A percentile compares a stretch with the other conserved stretches of the same genome.
Evolutionary conservation across 2,113 vertebrate species (phyloP).

Genomic region (Otolemur garnettii): DNA sequence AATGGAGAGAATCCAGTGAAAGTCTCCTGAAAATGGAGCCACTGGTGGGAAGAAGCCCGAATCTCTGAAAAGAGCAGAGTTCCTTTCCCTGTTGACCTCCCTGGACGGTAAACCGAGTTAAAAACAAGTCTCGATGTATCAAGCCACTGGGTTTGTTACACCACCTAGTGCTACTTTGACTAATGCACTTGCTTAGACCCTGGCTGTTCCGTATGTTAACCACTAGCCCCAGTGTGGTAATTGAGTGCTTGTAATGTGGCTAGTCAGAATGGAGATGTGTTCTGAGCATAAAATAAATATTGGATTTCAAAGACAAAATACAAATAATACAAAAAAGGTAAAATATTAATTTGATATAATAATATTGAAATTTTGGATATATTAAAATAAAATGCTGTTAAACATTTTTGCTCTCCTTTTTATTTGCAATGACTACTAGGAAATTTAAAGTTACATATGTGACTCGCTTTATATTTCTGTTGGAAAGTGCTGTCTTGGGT

Average conservation of each 20-base stretch:
- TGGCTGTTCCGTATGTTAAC: neutral
- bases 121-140: slow-evolving; percentile 17
- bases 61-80: neutral
- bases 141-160: slow-evolving; percentile 17
- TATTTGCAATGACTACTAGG: slow-evolving; percentile 35
- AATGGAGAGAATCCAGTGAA: neutral
- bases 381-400: neutral
- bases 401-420: neutral
- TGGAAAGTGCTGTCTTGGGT: neutral
- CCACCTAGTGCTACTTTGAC: neutral
- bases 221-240: neutral
- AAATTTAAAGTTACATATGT: neutral
- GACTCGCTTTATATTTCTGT: slow-evolving; percentile 26
- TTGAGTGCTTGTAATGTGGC: slow-evolving; percentile 7
- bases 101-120: neutral
- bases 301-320: slow-evolving; percentile 29
- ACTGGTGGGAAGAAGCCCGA: neutral
- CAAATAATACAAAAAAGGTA: neutral
- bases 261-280: slow-evolving; percentile 1
- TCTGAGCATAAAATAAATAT: slow-evolving; percentile 1
- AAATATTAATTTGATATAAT: slow-evolving; percentile 17
- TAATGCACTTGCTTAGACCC: neutral
- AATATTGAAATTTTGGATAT: neutral
- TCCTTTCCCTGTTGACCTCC: neutral
- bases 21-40: neutral